Percentiles rank a stretch among this genome's conserved stretches.
phyloP scores from a whole-genome alignment of 2,888 invertebrate genomes.

The Caenorhabditis zanzibari region DNA sequence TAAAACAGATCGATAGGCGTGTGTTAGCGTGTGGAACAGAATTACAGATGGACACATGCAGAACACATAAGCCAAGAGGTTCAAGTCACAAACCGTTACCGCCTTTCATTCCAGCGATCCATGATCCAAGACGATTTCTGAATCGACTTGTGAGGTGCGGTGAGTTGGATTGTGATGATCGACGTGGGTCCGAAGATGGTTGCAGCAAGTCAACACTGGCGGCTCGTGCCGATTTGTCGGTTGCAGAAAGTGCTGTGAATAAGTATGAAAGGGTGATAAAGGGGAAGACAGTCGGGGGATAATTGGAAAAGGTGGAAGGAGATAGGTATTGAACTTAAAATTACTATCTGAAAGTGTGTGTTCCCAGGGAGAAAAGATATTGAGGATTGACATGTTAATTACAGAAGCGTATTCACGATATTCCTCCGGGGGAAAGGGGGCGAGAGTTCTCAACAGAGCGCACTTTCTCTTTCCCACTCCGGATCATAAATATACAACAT shows the following conservation, averaged over 20 bases:
- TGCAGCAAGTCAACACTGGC: conserved; percentile 67
- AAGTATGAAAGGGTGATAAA: conserved; percentile 54
- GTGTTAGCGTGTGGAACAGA: conserved; percentile 56
- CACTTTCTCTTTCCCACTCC: conserved; percentile 10
- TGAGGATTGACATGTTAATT: conserved; percentile 43
- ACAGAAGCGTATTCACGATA: conserved; percentile 52
- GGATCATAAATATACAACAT: conserved; percentile 53
- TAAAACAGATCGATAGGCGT: conserved; percentile 27
- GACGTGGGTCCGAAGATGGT: conserved; percentile 60
- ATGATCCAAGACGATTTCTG: conserved; percentile 76
- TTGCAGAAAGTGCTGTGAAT: conserved; percentile 56
- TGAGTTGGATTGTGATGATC: conserved; percentile 65
- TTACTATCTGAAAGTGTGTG: conserved; percentile 40
- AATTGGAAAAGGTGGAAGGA: conserved; percentile 18
- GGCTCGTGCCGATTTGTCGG: conserved; percentile 56
- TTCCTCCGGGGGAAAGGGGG: conserved; percentile 6
- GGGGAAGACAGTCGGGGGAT: conserved; percentile 20
- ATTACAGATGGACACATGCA: conserved; percentile 47
- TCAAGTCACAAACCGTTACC: conserved; percentile 46
- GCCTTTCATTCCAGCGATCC: conserved; percentile 78
- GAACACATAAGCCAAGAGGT: conserved; percentile 4
- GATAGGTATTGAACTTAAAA: conserved; percentile 22
- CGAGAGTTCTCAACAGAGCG: conserved; percentile 16
- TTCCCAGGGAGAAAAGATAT: conserved; percentile 21
- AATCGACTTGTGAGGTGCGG: conserved; percentile 73